Base-by-base conservation (phyloP, 2,888 invertebrate species). In the Tipula confusa region DNA sequence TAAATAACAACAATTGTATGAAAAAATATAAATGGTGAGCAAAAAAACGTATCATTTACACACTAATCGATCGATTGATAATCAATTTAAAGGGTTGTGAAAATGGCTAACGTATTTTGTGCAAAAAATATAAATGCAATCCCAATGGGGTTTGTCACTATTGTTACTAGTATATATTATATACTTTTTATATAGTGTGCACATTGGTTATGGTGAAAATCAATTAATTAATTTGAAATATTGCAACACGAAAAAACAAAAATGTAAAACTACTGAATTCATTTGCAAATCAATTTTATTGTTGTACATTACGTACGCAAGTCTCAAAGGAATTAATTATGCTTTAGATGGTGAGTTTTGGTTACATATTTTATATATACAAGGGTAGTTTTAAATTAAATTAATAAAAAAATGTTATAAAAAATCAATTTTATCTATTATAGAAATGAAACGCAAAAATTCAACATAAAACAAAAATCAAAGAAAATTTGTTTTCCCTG, bases 61-160 rank as follows among this genome's bases (percentile, higher is more conserved):
- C 80, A 80, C 80, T 80, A 80, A 80, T 80, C 80, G 80, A 80
- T 80, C 80, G 80, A 80, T 80, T 80, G 80, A 80, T 80, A 80
- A 80, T 80, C 80, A 80, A 80, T 80, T 80, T 80, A 80, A n/a
- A 80, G 80, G 80, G 80, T 80, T 80, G 80, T 64, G 64, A 24
- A 64, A 24, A 64, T 64, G 64, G 64, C 64, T 18, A 64, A 64
- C 64, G 24, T 64, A 64, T 64, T 33, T 64, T 64, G 24, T 64
- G 64, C n/a, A n/a, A 64, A 24, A 64, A 64, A 64, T 24, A 64
- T 9, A 24, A 64, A 64, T 11, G 6, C 24, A 64, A 64, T 64
- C 48, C 64, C 64, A 24, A 24, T 64, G 64, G 64, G 64, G 64
- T 64, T 64, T 9, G 64, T 64, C 29, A 29, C 15, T 29, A 29